phyloP scores from a whole-genome alignment of 2,113 vertebrate genomes.

The Corapipo altera region DNA sequence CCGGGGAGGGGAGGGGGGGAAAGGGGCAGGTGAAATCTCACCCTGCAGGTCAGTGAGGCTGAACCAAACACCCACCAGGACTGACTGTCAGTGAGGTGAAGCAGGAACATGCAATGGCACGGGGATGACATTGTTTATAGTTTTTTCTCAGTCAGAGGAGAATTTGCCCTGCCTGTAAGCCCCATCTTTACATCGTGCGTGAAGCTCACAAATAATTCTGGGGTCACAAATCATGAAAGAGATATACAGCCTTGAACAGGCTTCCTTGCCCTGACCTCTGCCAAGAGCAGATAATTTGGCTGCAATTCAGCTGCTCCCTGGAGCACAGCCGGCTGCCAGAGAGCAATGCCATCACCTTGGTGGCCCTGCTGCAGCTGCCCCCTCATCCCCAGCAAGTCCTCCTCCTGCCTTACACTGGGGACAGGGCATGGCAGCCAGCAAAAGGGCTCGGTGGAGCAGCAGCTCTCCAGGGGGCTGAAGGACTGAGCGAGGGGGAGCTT shows the following conservation, averaged over 20 bases:
- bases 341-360: accelerated
- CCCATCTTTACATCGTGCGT: accelerated
- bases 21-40: background rate
- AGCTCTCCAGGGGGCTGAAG: background rate
- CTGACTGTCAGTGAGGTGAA: background rate
- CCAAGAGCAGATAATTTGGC: background rate
- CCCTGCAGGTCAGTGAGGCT: background rate
- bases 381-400: accelerated
- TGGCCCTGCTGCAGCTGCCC: background rate
- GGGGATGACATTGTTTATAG: accelerated
- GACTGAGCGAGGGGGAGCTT: background rate
- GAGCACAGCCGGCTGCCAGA: background rate
- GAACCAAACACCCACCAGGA: accelerated
- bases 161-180: background rate
- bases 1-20: too few species aligned
- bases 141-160: background rate
- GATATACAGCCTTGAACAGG: background rate
- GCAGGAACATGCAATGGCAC: background rate
- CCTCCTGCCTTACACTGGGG: background rate
- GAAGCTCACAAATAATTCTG: background rate
- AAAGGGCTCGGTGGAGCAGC: background rate
- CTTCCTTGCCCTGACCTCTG: background rate
- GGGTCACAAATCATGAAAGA: background rate
- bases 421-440: accelerated
- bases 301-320: background rate